Percentiles rank a stretch among this genome's conserved stretches.
Conservation (phyloP, 2,113 vertebrate genomes). For the Sapajus apella region DNA sequence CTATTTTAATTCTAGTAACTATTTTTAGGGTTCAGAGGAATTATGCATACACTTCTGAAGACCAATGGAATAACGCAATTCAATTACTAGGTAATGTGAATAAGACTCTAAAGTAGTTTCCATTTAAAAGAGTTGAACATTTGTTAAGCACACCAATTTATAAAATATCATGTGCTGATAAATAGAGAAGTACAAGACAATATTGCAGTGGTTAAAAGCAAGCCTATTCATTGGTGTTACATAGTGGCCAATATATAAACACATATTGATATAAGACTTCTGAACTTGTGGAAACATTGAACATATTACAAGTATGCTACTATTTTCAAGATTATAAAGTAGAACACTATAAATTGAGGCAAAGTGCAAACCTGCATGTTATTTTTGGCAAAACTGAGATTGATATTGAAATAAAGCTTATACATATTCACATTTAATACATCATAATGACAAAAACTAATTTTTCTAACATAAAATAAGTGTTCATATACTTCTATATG, state of each 20-base stretch:
- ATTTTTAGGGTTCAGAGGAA: conserved; percentile 30
- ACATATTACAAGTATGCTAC: background rate
- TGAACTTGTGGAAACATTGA: background rate
- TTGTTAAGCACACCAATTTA: background rate
- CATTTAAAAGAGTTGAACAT: conserved; percentile 15
- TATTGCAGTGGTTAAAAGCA: background rate
- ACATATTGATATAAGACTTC: background rate
- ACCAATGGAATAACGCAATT: background rate
- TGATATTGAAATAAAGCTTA: background rate
- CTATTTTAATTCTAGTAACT: background rate
- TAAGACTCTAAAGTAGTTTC: background rate
- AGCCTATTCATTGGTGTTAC: background rate
- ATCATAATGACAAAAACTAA: background rate
- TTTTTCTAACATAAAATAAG: background rate
- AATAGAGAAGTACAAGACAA: background rate
- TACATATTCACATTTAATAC: background rate
- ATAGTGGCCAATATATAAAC: background rate
- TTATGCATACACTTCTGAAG: background rate
- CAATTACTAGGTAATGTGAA: conserved; percentile 39
- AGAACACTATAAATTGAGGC: background rate
- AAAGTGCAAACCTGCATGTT: background rate
- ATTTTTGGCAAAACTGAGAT: background rate
- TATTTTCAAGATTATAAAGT: background rate
- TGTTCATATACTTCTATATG: background rate
- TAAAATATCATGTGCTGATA: background rate